Evolutionary conservation across 2,888 invertebrate genomes (phyloP).

Genomic region (Andrena haemorrhoa): DNA sequence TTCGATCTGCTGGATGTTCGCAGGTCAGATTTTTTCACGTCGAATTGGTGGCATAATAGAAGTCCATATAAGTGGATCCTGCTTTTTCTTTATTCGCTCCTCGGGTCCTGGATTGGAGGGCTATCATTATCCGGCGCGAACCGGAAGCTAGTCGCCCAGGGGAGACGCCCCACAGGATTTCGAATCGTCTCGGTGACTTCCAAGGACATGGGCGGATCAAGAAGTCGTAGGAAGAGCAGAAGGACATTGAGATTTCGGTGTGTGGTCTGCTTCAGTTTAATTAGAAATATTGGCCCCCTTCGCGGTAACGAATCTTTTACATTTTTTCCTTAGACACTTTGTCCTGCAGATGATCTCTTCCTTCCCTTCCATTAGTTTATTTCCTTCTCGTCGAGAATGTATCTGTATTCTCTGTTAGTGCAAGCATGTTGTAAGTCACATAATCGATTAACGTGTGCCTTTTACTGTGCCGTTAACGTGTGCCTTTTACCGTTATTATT

Average conservation of each 20-base stretch:
- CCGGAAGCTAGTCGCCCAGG: constrained; percentile 66
- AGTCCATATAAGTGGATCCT: constrained; percentile 41
- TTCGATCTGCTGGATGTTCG: constrained; percentile 68
- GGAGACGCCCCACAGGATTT: constrained; percentile 44
- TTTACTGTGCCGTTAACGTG: constrained; percentile 20
- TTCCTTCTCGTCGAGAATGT: background rate
- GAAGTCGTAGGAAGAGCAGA: constrained; percentile 48
- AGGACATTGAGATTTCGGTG: constrained; percentile 36
- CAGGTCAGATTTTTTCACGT: constrained; percentile 74
- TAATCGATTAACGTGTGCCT: constrained; percentile 17
- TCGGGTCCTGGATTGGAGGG: constrained; percentile 61
- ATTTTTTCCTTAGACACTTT: constrained; percentile 2
- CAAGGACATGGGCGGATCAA: constrained; percentile 47
- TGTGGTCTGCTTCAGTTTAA: constrained; percentile 56
- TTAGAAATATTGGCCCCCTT: constrained; percentile 51
- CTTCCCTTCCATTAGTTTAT: background rate
- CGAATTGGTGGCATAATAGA: constrained; percentile 64
- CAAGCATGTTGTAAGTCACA: background rate
- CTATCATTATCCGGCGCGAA: constrained; percentile 73
- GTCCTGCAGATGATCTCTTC: background rate
- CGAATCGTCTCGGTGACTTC: constrained; percentile 62
- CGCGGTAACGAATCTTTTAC: constrained; percentile 24
- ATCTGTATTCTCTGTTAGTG: constrained; percentile 21
- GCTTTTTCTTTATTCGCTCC: constrained; percentile 30
- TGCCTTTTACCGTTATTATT: constrained; percentile 3